These are phyloP conservation scores for Cebidichthys violaceus DNA, from an alignment of 2,113 vertebrate genomes.

Conservation along the genomic window DNA sequence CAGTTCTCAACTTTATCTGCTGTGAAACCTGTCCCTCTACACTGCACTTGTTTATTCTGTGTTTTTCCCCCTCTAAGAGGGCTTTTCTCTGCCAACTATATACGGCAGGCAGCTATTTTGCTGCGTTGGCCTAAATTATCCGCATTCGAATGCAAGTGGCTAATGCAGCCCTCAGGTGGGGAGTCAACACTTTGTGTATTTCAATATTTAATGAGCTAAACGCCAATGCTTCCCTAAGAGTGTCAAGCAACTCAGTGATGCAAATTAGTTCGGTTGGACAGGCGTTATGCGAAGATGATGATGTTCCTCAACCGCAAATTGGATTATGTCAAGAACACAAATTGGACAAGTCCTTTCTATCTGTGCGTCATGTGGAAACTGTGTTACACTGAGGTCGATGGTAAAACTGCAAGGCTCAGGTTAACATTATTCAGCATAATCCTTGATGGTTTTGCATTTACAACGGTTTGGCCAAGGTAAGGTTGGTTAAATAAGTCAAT, in stretches of 20 bases:
- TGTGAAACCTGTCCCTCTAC: conserved; percentile 33
- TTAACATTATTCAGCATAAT: background rate
- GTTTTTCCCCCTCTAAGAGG: conserved; percentile 31
- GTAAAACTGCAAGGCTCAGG: background rate
- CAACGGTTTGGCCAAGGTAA: background rate
- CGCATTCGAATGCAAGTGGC: conserved; percentile 51
- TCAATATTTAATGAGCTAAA: conserved; percentile 76
- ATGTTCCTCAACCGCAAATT: conserved; percentile 29
- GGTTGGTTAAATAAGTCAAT: conserved; percentile 1
- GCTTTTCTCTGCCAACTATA: conserved; percentile 38
- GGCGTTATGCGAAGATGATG: conserved; percentile 17
- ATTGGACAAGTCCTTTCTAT: conserved; percentile 22
- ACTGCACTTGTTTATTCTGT: conserved; percentile 59
- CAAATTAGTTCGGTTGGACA: conserved; percentile 38
- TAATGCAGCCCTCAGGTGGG: conserved; percentile 56
- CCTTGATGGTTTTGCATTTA: background rate
- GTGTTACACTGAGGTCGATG: background rate
- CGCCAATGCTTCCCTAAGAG: conserved; percentile 34
- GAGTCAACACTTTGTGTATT: conserved; percentile 60
- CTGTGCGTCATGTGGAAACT: conserved; percentile 5
- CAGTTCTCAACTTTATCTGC: conserved; percentile 54
- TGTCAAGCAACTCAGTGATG: conserved; percentile 34
- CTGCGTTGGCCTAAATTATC: conserved; percentile 63
- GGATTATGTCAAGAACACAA: conserved; percentile 25
- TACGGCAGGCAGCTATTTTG: conserved; percentile 55